These are phyloP conservation scores for Zapornia atra DNA, from an alignment of 2,113 vertebrate genomes.

Conservation along the genomic window DNA sequence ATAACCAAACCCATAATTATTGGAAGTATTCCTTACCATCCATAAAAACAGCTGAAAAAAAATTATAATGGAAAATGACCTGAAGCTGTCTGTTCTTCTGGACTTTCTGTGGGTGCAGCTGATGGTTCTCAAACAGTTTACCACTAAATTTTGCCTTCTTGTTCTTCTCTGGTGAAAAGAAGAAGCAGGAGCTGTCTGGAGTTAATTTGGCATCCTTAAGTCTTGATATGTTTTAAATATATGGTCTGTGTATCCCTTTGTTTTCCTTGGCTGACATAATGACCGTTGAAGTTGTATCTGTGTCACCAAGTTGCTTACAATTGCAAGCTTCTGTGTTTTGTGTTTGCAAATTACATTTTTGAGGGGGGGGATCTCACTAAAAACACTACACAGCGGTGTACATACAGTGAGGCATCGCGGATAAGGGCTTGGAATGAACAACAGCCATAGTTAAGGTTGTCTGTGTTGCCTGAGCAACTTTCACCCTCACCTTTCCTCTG, in stretches of 20 bases:
- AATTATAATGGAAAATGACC: not conserved
- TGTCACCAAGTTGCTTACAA: not conserved
- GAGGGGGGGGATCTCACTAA: not conserved
- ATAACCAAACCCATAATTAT: not conserved
- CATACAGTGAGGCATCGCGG: not conserved
- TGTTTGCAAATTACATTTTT: not conserved
- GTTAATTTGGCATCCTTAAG: not conserved
- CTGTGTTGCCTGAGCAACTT: not conserved
- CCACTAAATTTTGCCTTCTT: not conserved
- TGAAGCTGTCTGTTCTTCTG: not conserved
- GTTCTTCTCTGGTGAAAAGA: not conserved
- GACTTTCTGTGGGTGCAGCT: not conserved
- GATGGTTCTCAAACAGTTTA: not conserved
- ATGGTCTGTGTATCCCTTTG: not conserved
- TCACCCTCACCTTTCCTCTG: not conserved
- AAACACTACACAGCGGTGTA: not conserved
- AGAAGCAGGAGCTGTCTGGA: not conserved
- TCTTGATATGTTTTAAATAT: not conserved
- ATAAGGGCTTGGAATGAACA: not conserved
- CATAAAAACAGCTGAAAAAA: not conserved
- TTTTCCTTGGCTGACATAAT: not conserved
- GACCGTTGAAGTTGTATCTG: not conserved
- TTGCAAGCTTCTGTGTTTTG: not conserved
- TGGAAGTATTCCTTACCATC: not conserved
- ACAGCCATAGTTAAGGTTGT: not conserved